These are phyloP conservation scores for Squalus acanthias DNA, from an alignment of 2,797 vertebrate genomes.

Conservation along the genomic window DNA sequence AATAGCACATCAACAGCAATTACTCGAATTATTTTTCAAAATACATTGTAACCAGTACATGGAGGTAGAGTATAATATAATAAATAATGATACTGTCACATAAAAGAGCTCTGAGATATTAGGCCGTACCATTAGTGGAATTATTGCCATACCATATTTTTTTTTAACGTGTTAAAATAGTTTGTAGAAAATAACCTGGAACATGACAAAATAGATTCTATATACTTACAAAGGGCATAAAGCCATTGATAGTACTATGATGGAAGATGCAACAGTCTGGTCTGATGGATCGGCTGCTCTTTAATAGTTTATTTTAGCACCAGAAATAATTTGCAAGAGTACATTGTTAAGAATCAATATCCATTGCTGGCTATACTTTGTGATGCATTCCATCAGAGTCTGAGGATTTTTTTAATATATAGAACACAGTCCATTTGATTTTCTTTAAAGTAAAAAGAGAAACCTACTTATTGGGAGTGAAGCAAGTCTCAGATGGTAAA, in stretches of 20 bases:
- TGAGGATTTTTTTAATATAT: neutral
- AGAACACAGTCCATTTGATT: neutral
- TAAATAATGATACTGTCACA: neutral
- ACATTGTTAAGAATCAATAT: conserved; percentile 13
- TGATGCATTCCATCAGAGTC: neutral
- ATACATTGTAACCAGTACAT: too few species aligned
- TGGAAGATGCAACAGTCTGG: neutral
- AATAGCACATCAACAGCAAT: too few species aligned
- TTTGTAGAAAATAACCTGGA: neutral
- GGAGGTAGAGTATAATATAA: too few species aligned
- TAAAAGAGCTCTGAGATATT: neutral
- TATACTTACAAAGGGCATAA: neutral
- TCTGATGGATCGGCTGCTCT: neutral
- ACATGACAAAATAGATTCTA: neutral
- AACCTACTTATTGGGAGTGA: neutral
- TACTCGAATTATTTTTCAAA: too few species aligned
- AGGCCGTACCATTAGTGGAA: neutral
- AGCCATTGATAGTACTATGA: neutral
- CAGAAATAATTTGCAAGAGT: conserved; percentile 6
- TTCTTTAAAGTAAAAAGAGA: neutral
- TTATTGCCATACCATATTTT: neutral
- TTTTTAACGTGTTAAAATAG: neutral
- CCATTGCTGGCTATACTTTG: neutral
- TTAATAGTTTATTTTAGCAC: conserved; percentile 1
- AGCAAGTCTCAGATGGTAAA: neutral